phyloP scores from a whole-genome alignment of 2,888 invertebrate genomes.

The Chydorus sphaericus region DNA sequence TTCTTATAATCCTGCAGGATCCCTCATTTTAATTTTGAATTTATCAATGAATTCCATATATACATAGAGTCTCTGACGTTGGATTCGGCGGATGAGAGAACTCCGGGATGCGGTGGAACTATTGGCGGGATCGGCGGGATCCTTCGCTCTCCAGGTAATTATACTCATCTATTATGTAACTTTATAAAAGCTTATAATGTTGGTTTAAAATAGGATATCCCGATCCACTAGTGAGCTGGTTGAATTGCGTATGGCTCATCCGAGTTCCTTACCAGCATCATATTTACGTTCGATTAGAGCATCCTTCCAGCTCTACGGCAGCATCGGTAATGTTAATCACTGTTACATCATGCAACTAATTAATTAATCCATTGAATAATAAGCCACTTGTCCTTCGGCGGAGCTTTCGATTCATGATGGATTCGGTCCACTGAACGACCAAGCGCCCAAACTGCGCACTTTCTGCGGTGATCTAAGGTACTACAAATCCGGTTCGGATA shows the following conservation, averaged over 20 bases:
- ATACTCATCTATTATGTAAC: neutral
- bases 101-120: slow-evolving; percentile 25
- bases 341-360: neutral
- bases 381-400: slow-evolving; percentile 30
- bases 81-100: slow-evolving; percentile 21
- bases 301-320: slow-evolving; percentile 29
- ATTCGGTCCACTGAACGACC: slow-evolving; percentile 22
- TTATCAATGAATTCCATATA: neutral
- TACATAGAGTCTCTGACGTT: slow-evolving; percentile 16
- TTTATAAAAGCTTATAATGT: neutral
- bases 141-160: slow-evolving; percentile 28
- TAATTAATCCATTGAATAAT: slow-evolving; percentile 1
- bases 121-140: slow-evolving; percentile 27
- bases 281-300: slow-evolving; percentile 30
- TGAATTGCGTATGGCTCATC: slow-evolving; percentile 33
- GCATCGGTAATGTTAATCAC: slow-evolving; percentile 22
- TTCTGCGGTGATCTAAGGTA: slow-evolving; percentile 32
- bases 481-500: slow-evolving; percentile 30
- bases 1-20: slow-evolving; percentile 1
- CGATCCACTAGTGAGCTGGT: slow-evolving; percentile 26
- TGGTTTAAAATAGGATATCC: slow-evolving; percentile 25
- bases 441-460: slow-evolving; percentile 22
- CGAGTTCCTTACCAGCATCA: slow-evolving; percentile 28
- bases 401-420: slow-evolving; percentile 31
- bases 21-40: neutral